Evolutionary conservation across 2,888 invertebrate species (phyloP), one percentile per base, ranked within the genome.

Genomic region (Epinotia ramella): DNA sequence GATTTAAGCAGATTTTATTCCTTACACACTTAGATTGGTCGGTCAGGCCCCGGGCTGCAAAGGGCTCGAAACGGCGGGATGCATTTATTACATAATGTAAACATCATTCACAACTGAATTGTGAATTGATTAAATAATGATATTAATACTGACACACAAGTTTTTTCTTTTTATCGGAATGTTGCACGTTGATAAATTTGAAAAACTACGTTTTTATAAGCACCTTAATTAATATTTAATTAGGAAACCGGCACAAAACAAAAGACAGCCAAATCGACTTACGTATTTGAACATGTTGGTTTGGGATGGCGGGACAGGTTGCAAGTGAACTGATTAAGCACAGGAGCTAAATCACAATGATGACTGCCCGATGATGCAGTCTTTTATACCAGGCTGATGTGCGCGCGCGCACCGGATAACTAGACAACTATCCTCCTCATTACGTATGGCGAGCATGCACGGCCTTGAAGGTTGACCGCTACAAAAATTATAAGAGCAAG

Each of bases 221-320:
- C 40, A 40, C 40, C 40, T 40, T 40, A 40, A 40, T 40, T 40
- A 40, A 40, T 40, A n/a, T n/a, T 7, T 5, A 53, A 53, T n/a
- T n/a, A 53, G 16, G 40, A 40, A 53, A 5, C 6, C 2, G 18
- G 16, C 16, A 24, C 9, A 72, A 66, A 75, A 16, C 20, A 9
- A 69, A 73, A 28, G 49, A 67, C 1, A 20, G 33, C 56, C 20
- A 46, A 67, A 57, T 20, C 44, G 57, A 91, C 94, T 93, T 80
- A 95, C 94, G 84, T 89, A 92, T 93, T 95, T 95, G 84, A 93
- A 93, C 95, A 95, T 95, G 73, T 87, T 92, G 85, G 73, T 77
- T 65, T 76, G 73, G 72, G 77, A 62, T 80, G 63, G 74, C 79
- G 78, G 78, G 71, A 75, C 81, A 28, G 80, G 79, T 80, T 79